phyloP scores from a whole-genome alignment of 2,113 vertebrate species.

The Octodon degus region DNA sequence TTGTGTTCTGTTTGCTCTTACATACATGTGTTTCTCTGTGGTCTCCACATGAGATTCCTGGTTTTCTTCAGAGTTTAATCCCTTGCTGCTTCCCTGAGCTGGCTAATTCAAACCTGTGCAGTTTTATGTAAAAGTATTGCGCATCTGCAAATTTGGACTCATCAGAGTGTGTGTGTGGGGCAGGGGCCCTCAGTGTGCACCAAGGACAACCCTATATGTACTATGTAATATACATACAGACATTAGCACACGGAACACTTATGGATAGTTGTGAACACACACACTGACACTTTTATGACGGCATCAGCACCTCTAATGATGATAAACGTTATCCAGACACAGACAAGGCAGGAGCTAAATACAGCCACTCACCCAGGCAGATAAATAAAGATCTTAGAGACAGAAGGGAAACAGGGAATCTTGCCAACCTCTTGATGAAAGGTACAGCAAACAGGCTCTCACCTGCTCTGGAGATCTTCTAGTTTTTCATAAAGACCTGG shows the following conservation, averaged over 20 bases:
- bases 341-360: neutral
- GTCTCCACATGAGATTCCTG: neutral
- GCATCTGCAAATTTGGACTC: neutral
- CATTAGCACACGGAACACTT: neutral
- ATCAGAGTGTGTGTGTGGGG: neutral
- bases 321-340: neutral
- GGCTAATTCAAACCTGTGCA: neutral
- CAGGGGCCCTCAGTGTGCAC: neutral
- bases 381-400: neutral
- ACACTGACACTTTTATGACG: neutral
- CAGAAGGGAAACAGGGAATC: neutral
- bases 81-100: neutral
- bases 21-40: neutral
- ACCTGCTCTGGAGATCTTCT: conserved; percentile 96
- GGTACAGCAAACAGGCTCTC: neutral
- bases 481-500: conserved; percentile 91
- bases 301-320: neutral
- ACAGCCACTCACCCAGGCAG: neutral
- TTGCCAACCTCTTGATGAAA: neutral
- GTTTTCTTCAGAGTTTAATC: neutral
- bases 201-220: neutral
- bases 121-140: neutral
- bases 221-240: neutral
- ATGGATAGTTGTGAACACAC: neutral
- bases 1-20: neutral